These are phyloP conservation scores for Bombus waltoni DNA, from an alignment of 1,140 invertebrate species.

Conservation along the genomic window DNA sequence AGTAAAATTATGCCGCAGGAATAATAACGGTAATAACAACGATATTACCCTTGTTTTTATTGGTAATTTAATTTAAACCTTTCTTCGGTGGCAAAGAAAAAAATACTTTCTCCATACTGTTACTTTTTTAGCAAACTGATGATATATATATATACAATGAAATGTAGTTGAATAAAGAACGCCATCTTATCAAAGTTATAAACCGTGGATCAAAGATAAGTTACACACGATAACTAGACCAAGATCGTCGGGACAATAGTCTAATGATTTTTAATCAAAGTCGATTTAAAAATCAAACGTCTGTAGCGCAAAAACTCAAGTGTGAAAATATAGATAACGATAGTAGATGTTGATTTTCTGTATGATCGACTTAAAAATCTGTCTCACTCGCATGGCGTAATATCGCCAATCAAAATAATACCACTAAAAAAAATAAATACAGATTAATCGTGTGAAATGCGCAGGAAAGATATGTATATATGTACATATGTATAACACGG, in stretches of 20 bases:
- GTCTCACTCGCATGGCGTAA: neutral
- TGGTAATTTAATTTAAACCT: too few species aligned
- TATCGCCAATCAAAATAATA: constrained; percentile 12
- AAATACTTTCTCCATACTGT: too few species aligned
- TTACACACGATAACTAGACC: neutral
- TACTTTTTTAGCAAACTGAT: too few species aligned
- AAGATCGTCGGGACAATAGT: neutral
- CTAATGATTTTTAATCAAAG: neutral
- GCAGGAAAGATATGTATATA: neutral
- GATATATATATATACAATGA: neutral
- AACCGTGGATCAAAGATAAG: constrained; percentile 4
- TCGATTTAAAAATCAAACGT: neutral
- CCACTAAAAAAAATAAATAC: neutral
- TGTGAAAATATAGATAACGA: constrained; percentile 26
- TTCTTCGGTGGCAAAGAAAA: too few species aligned
- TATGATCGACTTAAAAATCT: neutral
- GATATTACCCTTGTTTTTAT: too few species aligned
- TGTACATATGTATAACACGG: too few species aligned
- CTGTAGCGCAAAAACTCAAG: neutral
- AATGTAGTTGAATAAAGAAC: neutral
- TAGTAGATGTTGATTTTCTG: neutral
- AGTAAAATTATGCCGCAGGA: too few species aligned
- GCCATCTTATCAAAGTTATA: constrained; percentile 3
- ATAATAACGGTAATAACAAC: too few species aligned
- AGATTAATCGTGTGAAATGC: neutral